A percentile compares a stretch with the other conserved stretches of the same genome.
These are phyloP conservation scores for Caenorhabditis becei DNA, from an alignment of 2,888 invertebrate genomes.

Conservation along the genomic window DNA sequence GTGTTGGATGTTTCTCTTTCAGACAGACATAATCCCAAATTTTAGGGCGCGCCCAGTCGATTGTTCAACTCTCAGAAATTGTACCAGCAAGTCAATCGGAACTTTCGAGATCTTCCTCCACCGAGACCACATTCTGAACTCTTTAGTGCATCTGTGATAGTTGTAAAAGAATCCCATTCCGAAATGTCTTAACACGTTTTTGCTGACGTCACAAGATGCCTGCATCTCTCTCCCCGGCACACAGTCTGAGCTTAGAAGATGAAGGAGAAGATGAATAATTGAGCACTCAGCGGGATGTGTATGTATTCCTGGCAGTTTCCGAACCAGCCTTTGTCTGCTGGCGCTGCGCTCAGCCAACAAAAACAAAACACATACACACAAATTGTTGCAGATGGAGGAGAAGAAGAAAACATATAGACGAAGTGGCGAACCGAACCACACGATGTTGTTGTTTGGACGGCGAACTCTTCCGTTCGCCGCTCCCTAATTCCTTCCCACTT, in stretches of 20 bases:
- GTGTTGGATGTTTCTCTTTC: too few relatives aligned
- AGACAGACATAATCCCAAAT: too few relatives aligned
- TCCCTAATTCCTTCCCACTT: constrained; percentile 26
- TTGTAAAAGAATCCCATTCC: constrained; percentile 10
- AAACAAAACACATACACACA: constrained; percentile 14
- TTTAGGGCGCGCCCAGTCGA: too few relatives aligned
- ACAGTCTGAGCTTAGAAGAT: constrained; percentile 3
- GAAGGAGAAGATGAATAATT: constrained; percentile 41
- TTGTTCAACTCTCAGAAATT: too few relatives aligned
- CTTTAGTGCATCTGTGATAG: neutral
- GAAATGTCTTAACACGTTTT: constrained; percentile 1
- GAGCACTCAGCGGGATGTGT: constrained; percentile 20
- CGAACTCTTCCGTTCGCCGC: constrained; percentile 9
- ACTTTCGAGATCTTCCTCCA: too few relatives aligned
- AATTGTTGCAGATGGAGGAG: constrained; percentile 33
- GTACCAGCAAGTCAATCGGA: too few relatives aligned
- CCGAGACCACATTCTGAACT: neutral
- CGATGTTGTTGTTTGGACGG: constrained; percentile 41
- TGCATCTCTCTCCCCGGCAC: constrained; percentile 10
- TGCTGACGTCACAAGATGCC: constrained; percentile 26
- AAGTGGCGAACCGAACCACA: constrained; percentile 17
- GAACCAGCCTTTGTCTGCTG: constrained; percentile 11
- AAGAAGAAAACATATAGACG: constrained; percentile 3
- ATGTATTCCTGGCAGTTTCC: constrained; percentile 8
- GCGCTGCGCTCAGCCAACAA: constrained; percentile 12